These are phyloP conservation scores for Branchipolynoe longqiensis DNA, from an alignment of 2,888 invertebrate genomes.

Conservation along the genomic window DNA sequence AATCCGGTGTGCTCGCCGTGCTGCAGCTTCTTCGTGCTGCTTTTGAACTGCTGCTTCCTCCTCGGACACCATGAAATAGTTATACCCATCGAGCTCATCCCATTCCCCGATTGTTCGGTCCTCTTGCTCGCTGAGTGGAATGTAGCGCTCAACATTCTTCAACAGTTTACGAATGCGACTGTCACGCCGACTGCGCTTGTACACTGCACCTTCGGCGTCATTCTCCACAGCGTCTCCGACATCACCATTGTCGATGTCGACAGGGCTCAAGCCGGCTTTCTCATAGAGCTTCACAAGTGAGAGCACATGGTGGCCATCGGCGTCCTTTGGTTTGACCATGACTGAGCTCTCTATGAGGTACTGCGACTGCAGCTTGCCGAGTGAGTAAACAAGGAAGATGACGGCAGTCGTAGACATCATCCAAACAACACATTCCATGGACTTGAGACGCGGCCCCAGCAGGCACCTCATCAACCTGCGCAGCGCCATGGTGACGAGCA, in stretches of 20 bases:
- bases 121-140: not conserved
- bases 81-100: conserved; percentile 58
- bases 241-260: not conserved
- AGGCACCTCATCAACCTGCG: conserved; percentile 5
- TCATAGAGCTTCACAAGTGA: conserved; percentile 36
- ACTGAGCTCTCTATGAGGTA: conserved; percentile 38
- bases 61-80: conserved; percentile 52
- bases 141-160: not conserved
- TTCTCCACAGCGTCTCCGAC: not conserved
- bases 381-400: conserved; percentile 45
- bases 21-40: not conserved
- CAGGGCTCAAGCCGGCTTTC: not conserved
- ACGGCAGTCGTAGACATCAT: conserved; percentile 44
- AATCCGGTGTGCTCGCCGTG: not conserved
- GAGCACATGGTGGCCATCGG: not conserved
- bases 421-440: conserved; percentile 57
- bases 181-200: conserved; percentile 24
- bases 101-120: not conserved
- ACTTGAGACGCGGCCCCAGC: conserved; percentile 44
- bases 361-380: conserved; percentile 55
- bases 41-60: conserved; percentile 1
- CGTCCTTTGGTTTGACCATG: conserved; percentile 16
- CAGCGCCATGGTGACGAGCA: conserved; percentile 42
- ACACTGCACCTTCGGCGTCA: not conserved
- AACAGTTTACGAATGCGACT: conserved; percentile 18